Evolutionary conservation across 2,888 invertebrate species (phyloP).

Genomic region (Camptogramma bilineatum): DNA sequence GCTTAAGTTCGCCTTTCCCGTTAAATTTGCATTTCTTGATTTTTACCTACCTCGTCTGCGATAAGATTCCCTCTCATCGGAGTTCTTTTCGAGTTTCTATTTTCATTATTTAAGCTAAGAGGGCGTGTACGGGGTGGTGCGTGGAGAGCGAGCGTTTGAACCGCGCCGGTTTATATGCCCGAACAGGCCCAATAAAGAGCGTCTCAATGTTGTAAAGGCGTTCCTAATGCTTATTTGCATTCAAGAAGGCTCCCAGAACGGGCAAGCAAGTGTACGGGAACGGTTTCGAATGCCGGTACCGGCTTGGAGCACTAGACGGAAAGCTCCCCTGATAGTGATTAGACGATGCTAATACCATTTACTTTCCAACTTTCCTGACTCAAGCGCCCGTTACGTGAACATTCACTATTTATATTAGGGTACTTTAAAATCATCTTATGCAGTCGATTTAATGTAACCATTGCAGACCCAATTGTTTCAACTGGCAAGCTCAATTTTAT

Average conservation of each 20-base stretch:
- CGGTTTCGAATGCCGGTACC: slow-evolving; percentile 63
- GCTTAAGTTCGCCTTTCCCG: slow-evolving; percentile 76
- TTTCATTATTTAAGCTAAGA: slow-evolving; percentile 50
- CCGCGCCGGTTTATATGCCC: slow-evolving; percentile 70
- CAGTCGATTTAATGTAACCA: slow-evolving; percentile 50
- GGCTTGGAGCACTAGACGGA: slow-evolving; percentile 69
- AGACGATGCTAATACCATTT: slow-evolving; percentile 84
- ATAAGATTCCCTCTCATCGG: slow-evolving; percentile 65
- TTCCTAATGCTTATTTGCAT: slow-evolving; percentile 83
- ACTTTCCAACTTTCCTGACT: slow-evolving; percentile 82
- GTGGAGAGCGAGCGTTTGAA: slow-evolving; percentile 64
- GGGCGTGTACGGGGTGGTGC: slow-evolving; percentile 55
- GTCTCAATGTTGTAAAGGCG: slow-evolving; percentile 80
- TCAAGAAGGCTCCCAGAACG: slow-evolving; percentile 78
- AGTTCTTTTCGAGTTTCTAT: slow-evolving; percentile 56
- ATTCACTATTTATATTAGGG: slow-evolving; percentile 76
- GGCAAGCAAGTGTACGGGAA: slow-evolving; percentile 77
- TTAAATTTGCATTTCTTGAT: slow-evolving; percentile 80
- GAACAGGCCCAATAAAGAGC: slow-evolving; percentile 79
- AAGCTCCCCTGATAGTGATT: slow-evolving; percentile 82
- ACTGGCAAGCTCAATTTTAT: slow-evolving; percentile 1
- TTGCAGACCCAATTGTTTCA: slow-evolving; percentile 10
- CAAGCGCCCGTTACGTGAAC: slow-evolving; percentile 77
- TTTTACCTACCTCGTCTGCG: slow-evolving; percentile 62
- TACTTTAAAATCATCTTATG: slow-evolving; percentile 74